Evolutionary conservation across 2,797 vertebrate species (phyloP), one percentile per base, ranked within the genome.

Genomic region (Zalophus californianus): DNA sequence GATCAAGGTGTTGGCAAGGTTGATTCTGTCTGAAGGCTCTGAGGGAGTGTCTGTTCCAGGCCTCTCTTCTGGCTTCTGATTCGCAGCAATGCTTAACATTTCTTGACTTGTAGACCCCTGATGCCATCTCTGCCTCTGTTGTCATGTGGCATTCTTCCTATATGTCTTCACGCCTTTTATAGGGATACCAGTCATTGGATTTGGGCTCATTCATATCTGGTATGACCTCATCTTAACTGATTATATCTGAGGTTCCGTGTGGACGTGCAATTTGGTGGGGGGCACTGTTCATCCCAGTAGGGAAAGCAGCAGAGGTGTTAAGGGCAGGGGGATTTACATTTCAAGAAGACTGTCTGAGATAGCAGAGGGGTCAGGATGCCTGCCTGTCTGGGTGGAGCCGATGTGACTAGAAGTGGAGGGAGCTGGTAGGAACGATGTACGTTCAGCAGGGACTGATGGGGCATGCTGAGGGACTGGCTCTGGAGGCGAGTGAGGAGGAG

Each of bases 391-490:
- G 2, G 16, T 82, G 89, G 77, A 73, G 56, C 10, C 5, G 27
- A 21, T 21, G 10, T 62, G 25, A 54, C 58, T 13, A 12, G 41
- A 70, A 12, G 44, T 5, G 21, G 29, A 66, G 25, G 54, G 60
- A 58, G 32, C 60, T 2, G 11, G 48, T 64, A 52, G 20, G 54
- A 13, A 44, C 35, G 60, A 15, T 10, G 75, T 27, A 1, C 1
- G 0, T 58, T 52, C 78, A 10, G 21, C 8, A 2, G 70, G 25
- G 62, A 18, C 41, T 3, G n/a, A 41, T 12, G 66, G 32, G 4
- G 4, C 15, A 0, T 3, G 3, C 23, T n/a, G 10, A 21, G 7
- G 12, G 70, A 7, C 9, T 41, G 5, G 41, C 41, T n/a, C 3
- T 77, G 58, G 70, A 10, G 27, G 7, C 15, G 25, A 14, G 48